These are phyloP conservation scores for Aphaenogaster floridana DNA, from an alignment of 1,140 invertebrate genomes.

Conservation along the genomic window DNA sequence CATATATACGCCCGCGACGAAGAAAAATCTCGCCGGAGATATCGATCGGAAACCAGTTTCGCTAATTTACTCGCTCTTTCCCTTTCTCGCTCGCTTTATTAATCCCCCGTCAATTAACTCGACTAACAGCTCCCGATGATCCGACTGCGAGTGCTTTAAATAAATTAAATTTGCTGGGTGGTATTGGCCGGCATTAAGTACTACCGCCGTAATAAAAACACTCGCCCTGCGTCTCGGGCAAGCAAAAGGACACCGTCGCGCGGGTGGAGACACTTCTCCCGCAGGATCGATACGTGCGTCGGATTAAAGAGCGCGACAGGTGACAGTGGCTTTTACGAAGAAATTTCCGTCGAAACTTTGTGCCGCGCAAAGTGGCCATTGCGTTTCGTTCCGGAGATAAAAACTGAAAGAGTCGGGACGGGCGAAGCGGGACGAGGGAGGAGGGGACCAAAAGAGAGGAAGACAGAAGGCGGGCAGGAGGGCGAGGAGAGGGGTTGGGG, in stretches of 20 bases:
- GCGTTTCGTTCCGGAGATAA: constrained; percentile 79
- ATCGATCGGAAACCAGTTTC: constrained; percentile 60
- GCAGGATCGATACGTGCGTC: constrained; percentile 74
- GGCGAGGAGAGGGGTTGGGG: background rate
- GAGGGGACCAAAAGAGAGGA: background rate
- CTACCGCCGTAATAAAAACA: constrained; percentile 56
- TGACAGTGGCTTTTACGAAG: constrained; percentile 78
- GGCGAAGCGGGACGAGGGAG: background rate
- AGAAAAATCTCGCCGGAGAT: constrained; percentile 44
- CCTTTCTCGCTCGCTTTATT: constrained; percentile 37
- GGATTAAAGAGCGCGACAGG: constrained; percentile 76
- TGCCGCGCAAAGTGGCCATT: constrained; percentile 79
- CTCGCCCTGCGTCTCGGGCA: constrained; percentile 19
- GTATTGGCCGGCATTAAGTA: constrained; percentile 54
- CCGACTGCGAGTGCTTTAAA: constrained; percentile 58
- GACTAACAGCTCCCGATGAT: constrained; percentile 63
- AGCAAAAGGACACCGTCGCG: constrained; percentile 29
- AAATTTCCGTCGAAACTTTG: constrained; percentile 79
- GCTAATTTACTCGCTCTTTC: constrained; percentile 43
- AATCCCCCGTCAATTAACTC: constrained; percentile 58
- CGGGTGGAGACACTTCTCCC: constrained; percentile 63
- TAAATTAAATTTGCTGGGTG: constrained; percentile 62
- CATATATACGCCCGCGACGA: constrained; percentile 4
- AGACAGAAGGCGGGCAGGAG: background rate
- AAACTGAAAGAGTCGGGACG: constrained; percentile 66